Evolutionary conservation across 1,140 invertebrate species (phyloP).

Genomic region (Cyclina sinensis): DNA sequence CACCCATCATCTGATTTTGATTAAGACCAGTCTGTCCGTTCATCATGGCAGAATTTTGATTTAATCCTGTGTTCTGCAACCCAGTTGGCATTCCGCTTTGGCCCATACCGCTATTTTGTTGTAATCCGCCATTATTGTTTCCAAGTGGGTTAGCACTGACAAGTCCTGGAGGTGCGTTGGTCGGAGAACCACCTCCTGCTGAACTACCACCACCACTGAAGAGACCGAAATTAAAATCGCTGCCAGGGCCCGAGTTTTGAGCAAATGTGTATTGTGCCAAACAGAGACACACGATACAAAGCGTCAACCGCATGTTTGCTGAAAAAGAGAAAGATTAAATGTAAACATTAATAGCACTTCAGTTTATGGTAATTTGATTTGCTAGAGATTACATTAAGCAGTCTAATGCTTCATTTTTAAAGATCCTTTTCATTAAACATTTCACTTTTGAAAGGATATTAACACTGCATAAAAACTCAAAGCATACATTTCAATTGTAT

Average conservation of each 20-base stretch:
- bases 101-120: neutral
- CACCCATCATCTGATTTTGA: slow-evolving; percentile 5
- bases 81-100: neutral
- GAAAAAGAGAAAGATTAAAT: neutral
- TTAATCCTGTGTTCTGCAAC: slow-evolving; percentile 11
- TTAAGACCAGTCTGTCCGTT: neutral
- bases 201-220: neutral
- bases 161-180: neutral
- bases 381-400: no score
- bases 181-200: neutral
- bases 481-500: no score
- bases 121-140: neutral
- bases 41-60: neutral
- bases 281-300: neutral
- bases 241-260: neutral
- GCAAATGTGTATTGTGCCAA: neutral
- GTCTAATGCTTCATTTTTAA: no score
- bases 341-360: no score
- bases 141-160: neutral
- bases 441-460: no score
- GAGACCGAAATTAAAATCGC: neutral
- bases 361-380: no score
- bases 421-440: no score
- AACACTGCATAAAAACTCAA: no score
- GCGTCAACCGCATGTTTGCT: neutral